These are phyloP conservation scores for Poeciliopsis turneri DNA, from an alignment of 2,797 vertebrate genomes.

Conservation along the genomic window DNA sequence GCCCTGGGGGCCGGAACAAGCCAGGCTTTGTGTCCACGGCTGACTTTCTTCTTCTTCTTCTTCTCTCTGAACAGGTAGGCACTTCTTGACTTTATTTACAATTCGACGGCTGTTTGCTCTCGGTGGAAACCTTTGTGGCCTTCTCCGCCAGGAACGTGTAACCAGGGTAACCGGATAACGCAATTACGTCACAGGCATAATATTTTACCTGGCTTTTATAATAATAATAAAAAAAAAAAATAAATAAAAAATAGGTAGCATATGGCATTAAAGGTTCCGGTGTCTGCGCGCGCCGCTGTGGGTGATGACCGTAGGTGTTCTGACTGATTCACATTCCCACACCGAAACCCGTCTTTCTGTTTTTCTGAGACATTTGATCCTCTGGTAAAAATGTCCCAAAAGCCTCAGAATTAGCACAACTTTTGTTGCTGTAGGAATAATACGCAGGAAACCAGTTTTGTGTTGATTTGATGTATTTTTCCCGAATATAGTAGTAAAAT, in stretches of 20 bases:
- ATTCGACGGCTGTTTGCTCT: background rate
- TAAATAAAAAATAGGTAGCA: background rate
- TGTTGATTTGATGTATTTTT: background rate
- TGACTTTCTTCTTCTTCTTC: background rate
- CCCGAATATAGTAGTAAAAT: background rate
- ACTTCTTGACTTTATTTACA: background rate
- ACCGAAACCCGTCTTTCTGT: background rate
- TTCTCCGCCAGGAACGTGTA: background rate
- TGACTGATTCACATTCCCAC: background rate
- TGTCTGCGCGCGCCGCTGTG: background rate
- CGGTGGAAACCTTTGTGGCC: background rate
- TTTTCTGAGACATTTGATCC: background rate
- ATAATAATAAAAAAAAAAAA: too few species aligned
- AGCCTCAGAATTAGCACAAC: background rate
- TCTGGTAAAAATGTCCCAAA: background rate
- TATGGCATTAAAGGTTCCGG: background rate
- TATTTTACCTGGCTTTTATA: background rate
- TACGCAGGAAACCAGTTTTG: background rate
- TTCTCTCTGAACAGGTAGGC: slow-evolving; percentile 50
- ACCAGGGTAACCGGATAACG: slow-evolving; percentile 1
- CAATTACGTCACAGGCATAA: background rate
- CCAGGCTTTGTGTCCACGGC: slow-evolving; percentile 14
- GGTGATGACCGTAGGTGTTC: background rate
- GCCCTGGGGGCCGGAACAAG: background rate
- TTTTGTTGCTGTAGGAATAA: background rate